Conservation (phyloP, 2,113 vertebrate species). For the Telmatochromis sp. region DNA sequence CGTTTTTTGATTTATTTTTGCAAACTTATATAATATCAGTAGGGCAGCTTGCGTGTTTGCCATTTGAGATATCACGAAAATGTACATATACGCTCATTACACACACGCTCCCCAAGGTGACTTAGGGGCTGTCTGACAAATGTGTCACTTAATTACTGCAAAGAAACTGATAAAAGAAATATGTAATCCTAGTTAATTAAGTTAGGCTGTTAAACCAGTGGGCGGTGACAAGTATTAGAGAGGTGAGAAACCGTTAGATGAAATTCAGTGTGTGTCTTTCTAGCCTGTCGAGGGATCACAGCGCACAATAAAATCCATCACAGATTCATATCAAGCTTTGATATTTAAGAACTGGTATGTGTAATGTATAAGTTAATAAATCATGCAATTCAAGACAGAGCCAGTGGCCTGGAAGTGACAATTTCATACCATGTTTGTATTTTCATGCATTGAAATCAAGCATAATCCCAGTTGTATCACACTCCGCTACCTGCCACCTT, state of each 20-base stretch:
- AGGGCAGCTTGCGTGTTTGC: neutral
- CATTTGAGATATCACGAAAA: neutral
- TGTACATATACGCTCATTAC: neutral
- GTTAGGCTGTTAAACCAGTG: slow-evolving; percentile 44
- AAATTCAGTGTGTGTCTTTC: slow-evolving; percentile 41
- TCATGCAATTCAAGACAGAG: slow-evolving; percentile 15
- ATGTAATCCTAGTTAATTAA: slow-evolving; percentile 61
- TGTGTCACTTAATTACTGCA: slow-evolving; percentile 61
- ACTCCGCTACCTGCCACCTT: slow-evolving; percentile 19
- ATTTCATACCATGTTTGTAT: slow-evolving; percentile 54
- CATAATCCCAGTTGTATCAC: slow-evolving; percentile 11
- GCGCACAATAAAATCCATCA: neutral
- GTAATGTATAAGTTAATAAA: slow-evolving; percentile 34
- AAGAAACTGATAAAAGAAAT: slow-evolving; percentile 57
- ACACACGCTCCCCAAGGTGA: slow-evolving; percentile 44
- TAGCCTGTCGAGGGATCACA: slow-evolving; percentile 17
- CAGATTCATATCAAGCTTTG: slow-evolving; percentile 3
- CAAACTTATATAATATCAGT: slow-evolving; percentile 7
- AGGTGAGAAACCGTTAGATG: slow-evolving; percentile 57
- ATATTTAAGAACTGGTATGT: slow-evolving; percentile 6
- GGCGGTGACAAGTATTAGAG: slow-evolving; percentile 39
- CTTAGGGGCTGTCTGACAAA: slow-evolving; percentile 44
- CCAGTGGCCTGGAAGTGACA: slow-evolving; percentile 28
- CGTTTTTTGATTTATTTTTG: slow-evolving; percentile 39
- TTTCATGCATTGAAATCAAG: slow-evolving; percentile 40